Evolutionary conservation across 2,113 vertebrate species (phyloP), one percentile per base, ranked within the genome.

Genomic region (Danionella cerebrum): DNA sequence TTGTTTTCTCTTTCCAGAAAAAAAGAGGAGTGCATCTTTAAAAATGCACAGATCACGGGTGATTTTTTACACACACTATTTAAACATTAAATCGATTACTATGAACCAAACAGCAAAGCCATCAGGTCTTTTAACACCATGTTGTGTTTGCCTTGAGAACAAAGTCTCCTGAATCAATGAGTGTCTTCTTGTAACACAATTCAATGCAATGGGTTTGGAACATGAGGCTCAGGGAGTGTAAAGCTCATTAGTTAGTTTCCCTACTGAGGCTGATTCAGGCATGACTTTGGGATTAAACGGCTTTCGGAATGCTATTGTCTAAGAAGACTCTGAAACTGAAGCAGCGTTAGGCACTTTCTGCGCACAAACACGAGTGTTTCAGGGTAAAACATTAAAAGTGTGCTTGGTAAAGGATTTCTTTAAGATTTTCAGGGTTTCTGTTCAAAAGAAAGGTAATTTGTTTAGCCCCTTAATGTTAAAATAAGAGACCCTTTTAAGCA

Each of bases 231-330:
- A 53, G 45, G 12, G 68, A 18, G 44, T 65, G 62, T 13, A 33
- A 50, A 69, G 59, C 67, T 76, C 74, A 74, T 78, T 78, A 78
- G 71, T 69, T 57, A 65, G 65, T 69, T 52, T 76, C 59, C 68
- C 68, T 39, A 70, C 52, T 69, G 74, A 51, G 71, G 53, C 62
- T 35, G 71, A 73, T 69, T 78, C 57, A 68, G 63, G 55, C 77
- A 67, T 71, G 71, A 72, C 64, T 63, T 63, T 44, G 38, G 52
- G 63, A 71, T 76, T 78, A 73, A 71, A 72, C 36, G 6, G 27
- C 57, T 62, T 33, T 42, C 33, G 57, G 70, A 78, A 73, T 70
- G 73, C 63, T 65, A 68, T 67, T 72, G 73, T 73, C 70, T 54
- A 67, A 35, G 54, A 29, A 38, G 52, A 38, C 27, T 18, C 33